These are phyloP conservation scores for Cephus nigrinus DNA, from an alignment of 2,888 invertebrate genomes.

Conservation along the genomic window DNA sequence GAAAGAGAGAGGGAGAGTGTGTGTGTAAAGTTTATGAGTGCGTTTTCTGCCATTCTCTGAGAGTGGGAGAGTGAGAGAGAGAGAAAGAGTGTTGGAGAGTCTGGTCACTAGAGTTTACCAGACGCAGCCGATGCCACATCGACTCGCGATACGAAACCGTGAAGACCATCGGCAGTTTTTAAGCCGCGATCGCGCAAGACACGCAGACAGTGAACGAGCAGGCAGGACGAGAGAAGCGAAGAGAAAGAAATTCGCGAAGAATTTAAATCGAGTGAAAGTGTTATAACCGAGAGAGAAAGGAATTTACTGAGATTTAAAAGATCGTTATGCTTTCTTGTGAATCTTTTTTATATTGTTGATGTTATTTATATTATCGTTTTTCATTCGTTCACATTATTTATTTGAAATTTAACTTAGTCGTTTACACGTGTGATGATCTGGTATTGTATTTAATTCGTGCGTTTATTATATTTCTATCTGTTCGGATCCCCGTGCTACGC, in stretches of 20 bases:
- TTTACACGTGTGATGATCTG: not conserved
- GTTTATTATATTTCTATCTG: not conserved
- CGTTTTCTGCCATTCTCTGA: not conserved
- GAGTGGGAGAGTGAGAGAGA: not conserved
- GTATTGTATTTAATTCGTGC: not conserved
- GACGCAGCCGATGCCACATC: conserved; percentile 44
- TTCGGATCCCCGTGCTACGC: not conserved
- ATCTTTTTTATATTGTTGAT: not conserved
- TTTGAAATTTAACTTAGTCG: not conserved
- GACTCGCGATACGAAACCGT: conserved; percentile 47
- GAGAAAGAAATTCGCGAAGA: not conserved
- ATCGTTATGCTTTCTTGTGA: not conserved
- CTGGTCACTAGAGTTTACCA: conserved; percentile 6
- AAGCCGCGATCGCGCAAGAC: not conserved
- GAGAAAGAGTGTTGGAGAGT: not conserved
- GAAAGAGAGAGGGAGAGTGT: too few species aligned
- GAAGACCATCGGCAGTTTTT: conserved; percentile 30
- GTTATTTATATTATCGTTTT: not conserved
- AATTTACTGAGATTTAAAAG: conserved; percentile 21
- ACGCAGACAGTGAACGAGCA: not conserved
- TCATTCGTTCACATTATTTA: not conserved
- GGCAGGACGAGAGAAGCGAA: not conserved
- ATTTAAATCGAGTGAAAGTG: not conserved
- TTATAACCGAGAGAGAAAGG: conserved; percentile 25
- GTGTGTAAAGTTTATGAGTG: not conserved